A percentile compares a stretch with the other conserved stretches of the same genome.
phyloP scores from a whole-genome alignment of 1,140 invertebrate species.

The Pararge aegeria region DNA sequence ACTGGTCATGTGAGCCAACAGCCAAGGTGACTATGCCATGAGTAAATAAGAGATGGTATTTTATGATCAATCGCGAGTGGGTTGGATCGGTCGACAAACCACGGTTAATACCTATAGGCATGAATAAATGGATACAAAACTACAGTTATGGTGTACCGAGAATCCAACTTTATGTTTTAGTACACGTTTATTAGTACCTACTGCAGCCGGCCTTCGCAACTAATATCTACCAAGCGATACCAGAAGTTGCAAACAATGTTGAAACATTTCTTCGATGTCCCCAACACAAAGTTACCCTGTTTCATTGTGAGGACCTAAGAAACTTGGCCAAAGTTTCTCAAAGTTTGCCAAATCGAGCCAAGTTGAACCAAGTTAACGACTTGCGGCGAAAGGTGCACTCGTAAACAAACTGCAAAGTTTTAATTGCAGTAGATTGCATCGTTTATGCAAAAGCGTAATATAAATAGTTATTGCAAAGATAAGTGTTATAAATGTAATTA shows the following conservation, averaged over 20 bases:
- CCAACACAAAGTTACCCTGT: conserved; percentile 18
- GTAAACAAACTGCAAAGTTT: conserved; percentile 58
- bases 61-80: too few species aligned
- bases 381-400: conserved; percentile 54
- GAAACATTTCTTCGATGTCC: conserved; percentile 19
- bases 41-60: too few species aligned
- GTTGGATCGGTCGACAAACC: too few species aligned
- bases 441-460: conserved; percentile 12
- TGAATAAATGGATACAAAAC: too few species aligned
- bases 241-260: conserved; percentile 13
- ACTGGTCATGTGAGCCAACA: too few species aligned
- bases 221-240: conserved; percentile 6
- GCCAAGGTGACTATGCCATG: too few species aligned
- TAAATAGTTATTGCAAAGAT: conserved; percentile 2
- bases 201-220: neutral
- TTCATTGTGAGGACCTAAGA: conserved; percentile 20
- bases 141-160: too few species aligned
- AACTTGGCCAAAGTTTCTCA: conserved; percentile 13
- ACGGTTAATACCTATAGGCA: too few species aligned
- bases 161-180: too few species aligned
- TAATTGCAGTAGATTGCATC: conserved; percentile 57
- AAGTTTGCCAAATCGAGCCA: conserved; percentile 13
- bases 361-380: conserved; percentile 39
- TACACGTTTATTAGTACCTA: neutral
- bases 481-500: conserved; percentile 12